phyloP scores from a whole-genome alignment of 2,797 vertebrate genomes.

The Spinus pinus region DNA sequence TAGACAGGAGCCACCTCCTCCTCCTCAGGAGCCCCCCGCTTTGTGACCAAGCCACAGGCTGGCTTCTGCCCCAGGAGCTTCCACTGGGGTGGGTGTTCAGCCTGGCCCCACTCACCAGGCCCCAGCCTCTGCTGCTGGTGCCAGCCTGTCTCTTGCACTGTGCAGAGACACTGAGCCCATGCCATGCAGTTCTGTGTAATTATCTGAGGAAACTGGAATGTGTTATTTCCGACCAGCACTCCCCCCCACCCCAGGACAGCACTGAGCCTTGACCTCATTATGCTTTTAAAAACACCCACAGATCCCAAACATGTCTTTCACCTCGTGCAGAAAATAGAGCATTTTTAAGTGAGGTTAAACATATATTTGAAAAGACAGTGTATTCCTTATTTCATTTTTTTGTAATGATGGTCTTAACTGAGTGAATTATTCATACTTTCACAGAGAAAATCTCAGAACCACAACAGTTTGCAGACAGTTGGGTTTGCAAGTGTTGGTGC shows the following conservation, averaged over 20 bases:
- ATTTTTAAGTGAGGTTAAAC: neutral
- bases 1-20: neutral
- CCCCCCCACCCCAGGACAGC: no score
- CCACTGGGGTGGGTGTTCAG: neutral
- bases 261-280: neutral
- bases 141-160: neutral
- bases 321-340: neutral
- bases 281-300: neutral
- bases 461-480: neutral
- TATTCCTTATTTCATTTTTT: neutral
- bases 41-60: neutral
- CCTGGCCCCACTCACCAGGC: fast-evolving
- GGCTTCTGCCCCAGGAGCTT: neutral
- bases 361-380: neutral
- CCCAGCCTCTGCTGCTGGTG: neutral
- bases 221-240: neutral
- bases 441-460: neutral
- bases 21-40: neutral
- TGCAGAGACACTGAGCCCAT: neutral
- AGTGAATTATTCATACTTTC: neutral
- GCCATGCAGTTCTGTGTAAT: neutral
- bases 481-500: neutral
- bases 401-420: neutral
- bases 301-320: neutral
- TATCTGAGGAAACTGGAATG: neutral